Evolutionary conservation across 2,113 vertebrate species (phyloP), one percentile per base, ranked within the genome.

Genomic region (Myrmecobius fasciatus): DNA sequence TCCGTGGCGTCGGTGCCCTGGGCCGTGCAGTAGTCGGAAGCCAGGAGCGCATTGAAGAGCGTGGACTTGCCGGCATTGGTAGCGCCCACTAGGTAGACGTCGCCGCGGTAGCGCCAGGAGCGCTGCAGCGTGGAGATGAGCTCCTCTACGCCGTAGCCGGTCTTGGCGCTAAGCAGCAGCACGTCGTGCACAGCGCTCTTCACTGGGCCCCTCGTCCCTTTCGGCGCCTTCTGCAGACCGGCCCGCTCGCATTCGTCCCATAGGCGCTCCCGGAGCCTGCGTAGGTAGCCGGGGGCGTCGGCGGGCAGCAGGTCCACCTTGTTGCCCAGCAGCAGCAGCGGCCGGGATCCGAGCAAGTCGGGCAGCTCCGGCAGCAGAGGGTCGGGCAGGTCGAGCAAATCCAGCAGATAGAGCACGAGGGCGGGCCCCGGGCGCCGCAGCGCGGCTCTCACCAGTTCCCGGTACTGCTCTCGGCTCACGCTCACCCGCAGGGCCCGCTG

Each of bases 51-150:
- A 96, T 99, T 99, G 98, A 99, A 99, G 46, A 99, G 99, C 0
- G 99, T 99, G 0, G 99, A 99, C 97, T 99, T 99, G 53, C 99
- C 99, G 0, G 99, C 98, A 92, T 99, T 99, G 92, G 99, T 98
- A 11, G 98, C 98, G 0, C 99, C 99, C 89, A 99, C 98, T 89
- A 99, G 98, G 97, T 99, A 99, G 49, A 99, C 99, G 0, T 99
- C 99, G 0, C 99, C 99, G 0, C 99, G 98, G 92, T 99, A 99
- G 75, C 96, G 99, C 99, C 99, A 99, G 89, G 99, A 98, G 5
- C 96, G 96, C 98, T 99, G 99, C 53, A 99, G 98, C 12, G 97
- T 97, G n/a, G 99, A 98, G 95, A 99, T 97, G 92, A 99, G 96
- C 8, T 95, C 98, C 96, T 99, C 99, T 0, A 99, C 11, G 0